Evolutionary conservation across 2,113 vertebrate genomes (phyloP).

Genomic region (Laticauda colubrina): DNA sequence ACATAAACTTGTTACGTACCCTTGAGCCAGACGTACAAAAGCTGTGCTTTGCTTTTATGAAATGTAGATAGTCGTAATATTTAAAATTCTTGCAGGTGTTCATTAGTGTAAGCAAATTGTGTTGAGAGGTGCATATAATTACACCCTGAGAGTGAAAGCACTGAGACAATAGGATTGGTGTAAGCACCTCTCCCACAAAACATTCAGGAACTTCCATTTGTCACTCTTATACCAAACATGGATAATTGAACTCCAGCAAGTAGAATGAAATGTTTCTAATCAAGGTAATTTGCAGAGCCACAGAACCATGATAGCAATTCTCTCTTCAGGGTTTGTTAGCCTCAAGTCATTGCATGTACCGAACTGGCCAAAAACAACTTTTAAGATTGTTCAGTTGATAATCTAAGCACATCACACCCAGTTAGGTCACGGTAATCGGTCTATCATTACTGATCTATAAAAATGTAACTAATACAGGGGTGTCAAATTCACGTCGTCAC

Average conservation of each 20-base stretch:
- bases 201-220: neutral
- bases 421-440: neutral
- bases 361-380: neutral
- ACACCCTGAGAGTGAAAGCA: neutral
- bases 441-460: neutral
- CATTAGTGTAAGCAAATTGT: neutral
- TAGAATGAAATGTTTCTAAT: neutral
- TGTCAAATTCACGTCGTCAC: too few species aligned
- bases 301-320: neutral
- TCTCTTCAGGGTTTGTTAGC: neutral
- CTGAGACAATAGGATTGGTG: neutral
- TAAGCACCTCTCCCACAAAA: neutral
- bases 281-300: neutral
- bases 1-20: neutral
- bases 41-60: neutral
- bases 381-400: neutral
- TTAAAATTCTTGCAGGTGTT: constrained; percentile 9
- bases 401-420: neutral
- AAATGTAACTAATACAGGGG: too few species aligned
- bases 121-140: constrained; percentile 1
- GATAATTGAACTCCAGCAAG: neutral
- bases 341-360: neutral
- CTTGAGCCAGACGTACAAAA: neutral
- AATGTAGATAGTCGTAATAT: neutral
- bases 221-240: neutral